Conservation (phyloP, 2,113 vertebrate genomes). For the Chaetops frenatus region DNA sequence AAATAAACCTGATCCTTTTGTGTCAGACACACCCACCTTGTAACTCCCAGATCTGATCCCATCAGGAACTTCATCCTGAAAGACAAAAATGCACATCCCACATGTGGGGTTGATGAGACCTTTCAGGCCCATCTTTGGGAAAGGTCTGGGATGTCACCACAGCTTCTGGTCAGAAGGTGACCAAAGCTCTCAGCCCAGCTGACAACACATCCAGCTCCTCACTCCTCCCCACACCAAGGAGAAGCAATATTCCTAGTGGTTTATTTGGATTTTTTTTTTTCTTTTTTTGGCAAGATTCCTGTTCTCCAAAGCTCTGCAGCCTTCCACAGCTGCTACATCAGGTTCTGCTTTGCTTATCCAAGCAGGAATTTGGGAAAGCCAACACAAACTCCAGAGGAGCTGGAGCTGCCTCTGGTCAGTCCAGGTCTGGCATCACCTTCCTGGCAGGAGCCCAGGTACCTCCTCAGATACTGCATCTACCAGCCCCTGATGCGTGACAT, state of each 20-base stretch:
- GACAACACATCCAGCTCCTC: not conserved
- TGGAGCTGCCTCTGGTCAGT: not conserved
- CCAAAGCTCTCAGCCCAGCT: not conserved
- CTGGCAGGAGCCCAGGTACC: not conserved
- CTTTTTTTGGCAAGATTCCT: not conserved
- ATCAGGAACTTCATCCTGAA: conserved; percentile 84
- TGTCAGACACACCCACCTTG: conserved; percentile 71
- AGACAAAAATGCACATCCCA: not conserved
- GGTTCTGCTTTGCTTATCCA: not conserved
- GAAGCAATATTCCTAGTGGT: not conserved
- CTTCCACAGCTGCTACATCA: fast-evolving
- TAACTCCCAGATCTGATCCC: conserved; percentile 78
- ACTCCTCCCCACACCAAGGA: not conserved
- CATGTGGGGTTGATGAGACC: fast-evolving
- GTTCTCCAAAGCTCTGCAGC: not conserved
- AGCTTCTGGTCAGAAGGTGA: not conserved
- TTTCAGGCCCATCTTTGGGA: not conserved
- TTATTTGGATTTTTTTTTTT: not conserved
- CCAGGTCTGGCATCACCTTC: not conserved
- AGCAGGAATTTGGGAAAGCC: not conserved
- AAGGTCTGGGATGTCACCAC: not conserved
- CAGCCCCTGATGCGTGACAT: fast-evolving
- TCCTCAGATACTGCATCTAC: not conserved
- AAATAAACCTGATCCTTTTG: fast-evolving
- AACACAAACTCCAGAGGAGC: not conserved